A percentile compares a stretch with the other conserved stretches of the same genome.
These are phyloP conservation scores for Pelmatolapia mariae DNA, from an alignment of 2,113 vertebrate genomes.

Conservation along the genomic window DNA sequence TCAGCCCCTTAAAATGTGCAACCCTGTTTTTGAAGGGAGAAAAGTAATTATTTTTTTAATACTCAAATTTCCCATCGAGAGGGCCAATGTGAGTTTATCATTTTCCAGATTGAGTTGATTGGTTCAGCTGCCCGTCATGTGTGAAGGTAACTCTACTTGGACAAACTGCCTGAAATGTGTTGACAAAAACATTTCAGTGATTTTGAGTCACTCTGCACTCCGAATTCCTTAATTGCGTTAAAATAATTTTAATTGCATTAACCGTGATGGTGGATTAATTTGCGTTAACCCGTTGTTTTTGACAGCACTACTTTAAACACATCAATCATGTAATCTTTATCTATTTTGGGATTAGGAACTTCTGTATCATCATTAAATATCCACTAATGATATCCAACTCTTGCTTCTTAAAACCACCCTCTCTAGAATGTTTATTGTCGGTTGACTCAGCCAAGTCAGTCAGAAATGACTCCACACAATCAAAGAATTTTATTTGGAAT, in stretches of 20 bases:
- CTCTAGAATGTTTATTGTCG: neutral
- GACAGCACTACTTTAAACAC: neutral
- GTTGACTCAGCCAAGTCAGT: neutral
- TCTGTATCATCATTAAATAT: neutral
- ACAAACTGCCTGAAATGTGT: rapidly evolving
- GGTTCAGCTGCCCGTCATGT: rapidly evolving
- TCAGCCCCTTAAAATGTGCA: too few relatives aligned
- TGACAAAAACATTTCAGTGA: neutral
- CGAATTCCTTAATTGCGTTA: rapidly evolving
- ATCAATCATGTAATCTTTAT: neutral
- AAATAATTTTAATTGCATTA: neutral
- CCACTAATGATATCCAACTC: neutral
- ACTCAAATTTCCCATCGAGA: too few relatives aligned
- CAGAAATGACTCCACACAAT: rapidly evolving
- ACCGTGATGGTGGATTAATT: neutral
- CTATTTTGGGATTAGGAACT: neutral
- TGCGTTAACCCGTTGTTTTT: neutral
- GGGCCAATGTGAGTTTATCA: too few relatives aligned
- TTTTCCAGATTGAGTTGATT: too few relatives aligned
- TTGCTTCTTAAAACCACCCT: neutral
- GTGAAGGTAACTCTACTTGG: neutral
- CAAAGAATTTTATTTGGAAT: neutral
- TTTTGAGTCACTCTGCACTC: neutral
- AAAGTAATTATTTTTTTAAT: too few relatives aligned
- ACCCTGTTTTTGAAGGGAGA: too few relatives aligned